Percentiles rank a stretch among this genome's conserved stretches.
These are phyloP conservation scores for Phalacrocorax brasilianus DNA, from an alignment of 2,113 vertebrate genomes.

Conservation along the genomic window DNA sequence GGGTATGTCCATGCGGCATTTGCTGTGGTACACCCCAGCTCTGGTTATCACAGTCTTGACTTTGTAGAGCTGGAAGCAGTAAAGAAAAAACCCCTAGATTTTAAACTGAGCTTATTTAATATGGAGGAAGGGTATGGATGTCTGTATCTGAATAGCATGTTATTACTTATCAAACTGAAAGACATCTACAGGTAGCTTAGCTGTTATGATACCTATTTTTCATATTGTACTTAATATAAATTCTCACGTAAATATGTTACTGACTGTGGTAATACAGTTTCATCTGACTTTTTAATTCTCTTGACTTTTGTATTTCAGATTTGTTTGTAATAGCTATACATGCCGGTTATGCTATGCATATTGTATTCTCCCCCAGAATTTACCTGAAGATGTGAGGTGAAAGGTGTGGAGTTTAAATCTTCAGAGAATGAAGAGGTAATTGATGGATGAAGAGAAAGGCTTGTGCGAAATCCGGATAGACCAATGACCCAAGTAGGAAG, in stretches of 20 bases:
- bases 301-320: neutral
- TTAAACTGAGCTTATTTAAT: neutral
- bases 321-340: neutral
- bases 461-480: neutral
- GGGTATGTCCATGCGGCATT: fast-evolving
- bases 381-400: neutral
- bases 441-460: neutral
- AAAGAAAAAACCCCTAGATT: neutral
- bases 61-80: neutral
- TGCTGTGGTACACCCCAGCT: neutral
- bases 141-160: neutral
- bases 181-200: neutral
- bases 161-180: neutral
- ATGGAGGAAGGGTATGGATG: neutral
- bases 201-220: neutral
- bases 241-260: neutral
- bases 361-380: neutral
- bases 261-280: neutral
- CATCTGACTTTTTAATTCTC: neutral
- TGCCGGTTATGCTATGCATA: neutral
- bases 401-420: neutral
- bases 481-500: neutral
- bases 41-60: neutral
- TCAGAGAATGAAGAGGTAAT: neutral
- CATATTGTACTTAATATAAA: neutral